A percentile compares a stretch with the other conserved stretches of the same genome.
Evolutionary conservation across 2,113 vertebrate genomes (phyloP).

Genomic region (Gorsachius goisagi): DNA sequence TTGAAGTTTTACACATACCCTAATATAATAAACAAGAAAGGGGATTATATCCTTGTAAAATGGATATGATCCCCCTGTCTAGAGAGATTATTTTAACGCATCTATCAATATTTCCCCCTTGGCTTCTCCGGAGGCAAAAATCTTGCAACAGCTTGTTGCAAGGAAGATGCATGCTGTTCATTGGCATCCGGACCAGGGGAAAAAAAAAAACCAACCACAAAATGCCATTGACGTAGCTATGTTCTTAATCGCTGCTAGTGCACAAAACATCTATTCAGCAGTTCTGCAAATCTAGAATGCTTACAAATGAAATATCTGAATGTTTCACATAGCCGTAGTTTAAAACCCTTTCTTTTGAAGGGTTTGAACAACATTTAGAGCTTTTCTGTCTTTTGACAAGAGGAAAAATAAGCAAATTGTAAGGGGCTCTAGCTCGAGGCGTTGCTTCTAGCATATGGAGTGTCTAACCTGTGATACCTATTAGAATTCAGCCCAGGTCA

Average conservation of each 20-base stretch:
- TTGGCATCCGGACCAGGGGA: constrained; percentile 56
- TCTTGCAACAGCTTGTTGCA: constrained; percentile 67
- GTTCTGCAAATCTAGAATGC: constrained; percentile 48
- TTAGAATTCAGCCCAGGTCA: background rate
- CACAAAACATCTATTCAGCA: constrained; percentile 66
- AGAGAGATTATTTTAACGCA: constrained; percentile 47
- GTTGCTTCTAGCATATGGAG: background rate
- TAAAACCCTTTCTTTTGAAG: constrained; percentile 9
- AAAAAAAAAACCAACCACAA: constrained; percentile 49
- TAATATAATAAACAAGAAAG: background rate
- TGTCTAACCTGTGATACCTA: background rate
- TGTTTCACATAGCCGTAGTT: constrained; percentile 20
- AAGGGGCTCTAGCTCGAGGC: background rate
- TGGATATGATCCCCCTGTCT: constrained; percentile 15
- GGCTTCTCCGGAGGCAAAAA: constrained; percentile 57
- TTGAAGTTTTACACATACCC: background rate
- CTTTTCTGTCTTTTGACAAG: background rate
- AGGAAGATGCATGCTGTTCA: constrained; percentile 65
- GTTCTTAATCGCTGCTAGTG: constrained; percentile 55
- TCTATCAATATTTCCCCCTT: constrained; percentile 52
- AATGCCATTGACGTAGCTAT: constrained; percentile 61
- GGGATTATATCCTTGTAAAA: constrained; percentile 3
- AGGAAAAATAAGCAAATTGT: background rate
- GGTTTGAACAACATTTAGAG: background rate
- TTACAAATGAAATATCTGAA: constrained; percentile 36